Evolutionary conservation across 2,888 invertebrate species (phyloP).

Genomic region (Epinotia ramella): DNA sequence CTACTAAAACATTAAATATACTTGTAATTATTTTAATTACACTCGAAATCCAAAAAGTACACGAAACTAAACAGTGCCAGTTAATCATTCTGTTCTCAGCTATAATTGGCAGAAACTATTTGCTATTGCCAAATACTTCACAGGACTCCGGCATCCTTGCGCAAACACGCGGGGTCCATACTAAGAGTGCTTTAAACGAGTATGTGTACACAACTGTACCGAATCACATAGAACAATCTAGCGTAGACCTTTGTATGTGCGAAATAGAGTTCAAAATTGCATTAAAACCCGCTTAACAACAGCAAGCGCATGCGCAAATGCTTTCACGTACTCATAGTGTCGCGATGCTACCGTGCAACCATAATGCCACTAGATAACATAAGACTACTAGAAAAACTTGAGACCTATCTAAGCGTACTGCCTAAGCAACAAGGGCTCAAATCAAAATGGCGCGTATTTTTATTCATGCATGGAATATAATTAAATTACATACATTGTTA

Average conservation of each 20-base stretch:
- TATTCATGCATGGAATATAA: slow-evolving; percentile 54
- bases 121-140: slow-evolving; percentile 61
- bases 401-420: neutral
- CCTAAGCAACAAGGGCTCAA: slow-evolving; percentile 48
- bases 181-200: slow-evolving; percentile 55
- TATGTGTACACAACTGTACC: slow-evolving; percentile 47
- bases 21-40: neutral
- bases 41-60: neutral
- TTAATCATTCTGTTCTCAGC: slow-evolving; percentile 30
- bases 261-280: slow-evolving; percentile 42
- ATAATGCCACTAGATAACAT: slow-evolving; percentile 62
- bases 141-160: slow-evolving; percentile 65
- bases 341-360: slow-evolving; percentile 64
- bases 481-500: slow-evolving; percentile 54
- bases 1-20: too few species aligned
- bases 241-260: slow-evolving; percentile 31
- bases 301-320: slow-evolving; percentile 48
- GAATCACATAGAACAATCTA: slow-evolving; percentile 13
- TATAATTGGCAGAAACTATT: slow-evolving; percentile 47
- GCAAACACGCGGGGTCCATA: slow-evolving; percentile 62
- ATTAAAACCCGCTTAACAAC: slow-evolving; percentile 28
- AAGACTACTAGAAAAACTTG: slow-evolving; percentile 56
- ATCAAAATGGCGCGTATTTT: slow-evolving; percentile 55
- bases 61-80: neutral
- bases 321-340: slow-evolving; percentile 64